Evolutionary conservation across 2,113 vertebrate genomes (phyloP), one percentile per base, ranked within the genome.

Genomic region (Hiodon alosoides): DNA sequence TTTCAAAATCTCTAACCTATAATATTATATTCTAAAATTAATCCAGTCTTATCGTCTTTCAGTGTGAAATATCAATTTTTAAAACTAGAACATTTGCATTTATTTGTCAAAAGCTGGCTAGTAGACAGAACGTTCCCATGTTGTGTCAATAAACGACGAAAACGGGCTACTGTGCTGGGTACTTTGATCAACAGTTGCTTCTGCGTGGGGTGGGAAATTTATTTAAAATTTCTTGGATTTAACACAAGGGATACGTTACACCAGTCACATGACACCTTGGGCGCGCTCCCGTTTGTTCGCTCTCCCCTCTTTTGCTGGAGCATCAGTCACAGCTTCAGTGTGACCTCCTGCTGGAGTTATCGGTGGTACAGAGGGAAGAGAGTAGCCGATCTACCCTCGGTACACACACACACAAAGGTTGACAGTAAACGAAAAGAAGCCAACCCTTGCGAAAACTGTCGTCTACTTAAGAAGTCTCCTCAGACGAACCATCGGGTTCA

Each of bases 251-350:
- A 71, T 9, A 13, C 14, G 7, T 50, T 48, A 47, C 11, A 14
- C 11, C 51, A 17, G 85, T 89, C 89, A 90, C 86, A 54, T 92
- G 89, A 79, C 16, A 31, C 72, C 52, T 65, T 69, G 72, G 78
- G 85, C 87, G 85, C 88, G 88, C 71, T 57, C 80, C 78, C 77
- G 79, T 31, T 5, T 64, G 31, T 66, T 64, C 70, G 75, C 50
- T 54, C 54, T 80, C 82, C 82, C 83, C 84, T 86, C 71, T 5
- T 14, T 65, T 5, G 68, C 66, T 69, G 13, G 58, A 66, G 76
- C 74, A 69, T 79, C 84, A 78, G 48, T 81, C 64, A 61, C 85
- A 81, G 3, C 75, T 2, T 71, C 14, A 79, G 47, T 13, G 31
- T 31, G 78, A 78, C 80, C 31, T 83, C 52, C 16, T 73, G 71